These are phyloP conservation scores for Parazoanthus swiftii DNA, from an alignment of 92 coral and sea anemone species.

Conservation along the genomic window DNA sequence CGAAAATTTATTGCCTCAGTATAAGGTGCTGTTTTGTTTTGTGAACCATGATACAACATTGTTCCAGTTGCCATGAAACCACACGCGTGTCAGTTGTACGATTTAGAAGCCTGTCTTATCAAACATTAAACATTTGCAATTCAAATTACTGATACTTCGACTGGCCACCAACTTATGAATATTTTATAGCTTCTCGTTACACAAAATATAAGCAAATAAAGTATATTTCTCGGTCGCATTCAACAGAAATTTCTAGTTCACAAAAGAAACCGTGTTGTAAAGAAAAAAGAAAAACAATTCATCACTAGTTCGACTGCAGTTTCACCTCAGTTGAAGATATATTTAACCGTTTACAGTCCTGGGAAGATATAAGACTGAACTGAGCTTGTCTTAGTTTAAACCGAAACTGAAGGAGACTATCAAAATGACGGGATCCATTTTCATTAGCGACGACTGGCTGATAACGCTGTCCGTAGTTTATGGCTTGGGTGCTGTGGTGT, in stretches of 20 bases:
- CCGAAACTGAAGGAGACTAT: neutral
- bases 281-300: neutral
- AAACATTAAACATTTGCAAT: slow-evolving; percentile 29
- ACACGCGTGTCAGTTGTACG: slow-evolving; percentile 5
- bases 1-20: too few species aligned
- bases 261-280: neutral
- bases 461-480: slow-evolving; percentile 92
- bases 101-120: neutral
- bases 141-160: slow-evolving; percentile 14
- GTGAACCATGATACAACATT: neutral
- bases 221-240: neutral
- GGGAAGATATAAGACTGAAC: neutral
- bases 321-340: neutral
- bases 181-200: neutral
- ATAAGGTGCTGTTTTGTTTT: too few species aligned
- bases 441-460: slow-evolving; percentile 98
- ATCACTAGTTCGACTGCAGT: neutral
- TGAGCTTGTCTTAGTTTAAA: neutral
- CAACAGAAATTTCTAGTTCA: neutral
- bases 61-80: slow-evolving; percentile 26
- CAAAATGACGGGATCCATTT: slow-evolving; percentile 65
- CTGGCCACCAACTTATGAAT: slow-evolving; percentile 19
- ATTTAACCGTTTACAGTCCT: neutral
- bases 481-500: slow-evolving; percentile 86
- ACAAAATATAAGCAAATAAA: neutral